Conservation (phyloP, 2,888 invertebrate genomes). For the Tetramorium bicarinatum region DNA sequence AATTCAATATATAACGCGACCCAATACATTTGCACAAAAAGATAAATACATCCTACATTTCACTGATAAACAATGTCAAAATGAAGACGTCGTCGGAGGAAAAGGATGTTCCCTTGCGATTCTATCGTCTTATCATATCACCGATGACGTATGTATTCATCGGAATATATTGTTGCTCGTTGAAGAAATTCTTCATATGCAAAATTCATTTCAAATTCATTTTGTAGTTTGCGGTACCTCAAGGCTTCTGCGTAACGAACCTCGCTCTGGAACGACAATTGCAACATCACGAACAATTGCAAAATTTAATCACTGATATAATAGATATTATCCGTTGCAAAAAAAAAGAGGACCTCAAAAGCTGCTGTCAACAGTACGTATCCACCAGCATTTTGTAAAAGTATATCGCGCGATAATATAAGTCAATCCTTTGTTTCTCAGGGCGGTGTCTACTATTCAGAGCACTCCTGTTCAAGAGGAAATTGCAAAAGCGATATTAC, state of each 20-base stretch:
- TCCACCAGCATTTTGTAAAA: background rate
- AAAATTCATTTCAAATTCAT: background rate
- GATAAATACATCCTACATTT: slow-evolving; percentile 86
- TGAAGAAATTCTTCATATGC: slow-evolving; percentile 34
- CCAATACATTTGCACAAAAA: slow-evolving; percentile 66
- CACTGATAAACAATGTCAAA: slow-evolving; percentile 87
- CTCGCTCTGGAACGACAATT: slow-evolving; percentile 89
- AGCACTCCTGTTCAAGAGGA: slow-evolving; percentile 84
- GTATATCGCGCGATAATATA: slow-evolving; percentile 48
- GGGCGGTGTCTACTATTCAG: slow-evolving; percentile 86
- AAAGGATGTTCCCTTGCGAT: slow-evolving; percentile 93
- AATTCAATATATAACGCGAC: slow-evolving; percentile 38
- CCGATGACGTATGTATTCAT: slow-evolving; percentile 85
- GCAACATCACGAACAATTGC: slow-evolving; percentile 86
- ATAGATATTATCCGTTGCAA: slow-evolving; percentile 87
- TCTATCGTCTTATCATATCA: slow-evolving; percentile 86
- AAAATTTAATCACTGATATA: slow-evolving; percentile 87
- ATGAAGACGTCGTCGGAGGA: slow-evolving; percentile 90
- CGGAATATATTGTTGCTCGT: background rate
- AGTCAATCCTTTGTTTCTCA: slow-evolving; percentile 74
- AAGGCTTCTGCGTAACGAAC: slow-evolving; percentile 91
- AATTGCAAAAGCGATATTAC: slow-evolving; percentile 82
- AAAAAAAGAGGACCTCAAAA: slow-evolving; percentile 86
- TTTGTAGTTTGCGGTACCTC: slow-evolving; percentile 88
- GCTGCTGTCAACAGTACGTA: slow-evolving; percentile 87